Evolutionary conservation across 2,888 invertebrate genomes (phyloP).

Genomic region (Lycaena phlaeas): DNA sequence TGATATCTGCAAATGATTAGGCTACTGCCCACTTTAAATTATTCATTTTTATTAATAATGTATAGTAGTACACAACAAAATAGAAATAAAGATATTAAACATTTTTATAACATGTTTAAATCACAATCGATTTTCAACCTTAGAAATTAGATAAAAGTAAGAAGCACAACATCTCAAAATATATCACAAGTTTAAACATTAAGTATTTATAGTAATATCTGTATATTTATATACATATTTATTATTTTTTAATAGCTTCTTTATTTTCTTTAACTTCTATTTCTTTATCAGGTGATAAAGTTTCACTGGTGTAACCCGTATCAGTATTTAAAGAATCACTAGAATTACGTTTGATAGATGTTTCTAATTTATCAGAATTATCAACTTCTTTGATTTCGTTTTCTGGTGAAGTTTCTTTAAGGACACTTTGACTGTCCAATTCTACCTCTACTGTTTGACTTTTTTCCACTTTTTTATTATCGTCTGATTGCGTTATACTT

Average conservation of each 20-base stretch:
- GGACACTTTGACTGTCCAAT: too few relatives aligned
- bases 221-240: conserved; percentile 1
- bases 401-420: not conserved
- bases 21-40: not conserved
- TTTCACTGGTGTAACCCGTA: conserved; percentile 25
- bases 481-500: too few relatives aligned
- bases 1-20: not conserved
- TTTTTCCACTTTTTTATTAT: too few relatives aligned
- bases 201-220: not conserved
- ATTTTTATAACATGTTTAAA: too few relatives aligned
- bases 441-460: too few relatives aligned
- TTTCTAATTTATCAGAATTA: conserved; percentile 1
- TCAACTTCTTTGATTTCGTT: not conserved
- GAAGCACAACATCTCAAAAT: conserved; percentile 5
- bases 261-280: conserved; percentile 16
- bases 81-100: too few relatives aligned
- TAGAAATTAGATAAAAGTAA: conserved; percentile 8
- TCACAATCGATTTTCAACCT: too few relatives aligned
- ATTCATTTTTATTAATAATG: too few relatives aligned
- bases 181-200: conserved; percentile 7
- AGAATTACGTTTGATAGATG: conserved; percentile 15
- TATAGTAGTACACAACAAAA: too few relatives aligned
- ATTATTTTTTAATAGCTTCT: conserved; percentile 10
- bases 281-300: conserved; percentile 22
- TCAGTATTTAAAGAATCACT: conserved; percentile 10